Base-by-base conservation (phyloP, 2,888 invertebrate genomes). In the Crepidodera aurea region DNA sequence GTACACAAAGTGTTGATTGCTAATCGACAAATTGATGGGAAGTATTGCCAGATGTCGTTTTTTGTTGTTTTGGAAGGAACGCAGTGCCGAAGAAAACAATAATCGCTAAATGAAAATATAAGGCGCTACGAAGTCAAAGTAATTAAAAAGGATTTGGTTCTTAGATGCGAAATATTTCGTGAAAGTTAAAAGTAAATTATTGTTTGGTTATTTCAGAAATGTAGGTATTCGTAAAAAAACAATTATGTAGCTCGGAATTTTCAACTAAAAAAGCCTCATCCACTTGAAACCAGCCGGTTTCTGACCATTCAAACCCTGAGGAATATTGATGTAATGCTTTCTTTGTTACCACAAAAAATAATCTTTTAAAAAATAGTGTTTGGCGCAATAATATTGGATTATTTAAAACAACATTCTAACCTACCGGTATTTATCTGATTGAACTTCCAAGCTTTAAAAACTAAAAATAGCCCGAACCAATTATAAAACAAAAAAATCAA, bases 1-100 rank as follows among this genome's bases (percentile, higher is more conserved):
- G 70, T 68, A 72, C 69, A 71, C 71, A 72, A 69, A 64, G 67
- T 66, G 69, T 67, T 71, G 69, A 73, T 72, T 73, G 65, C 69
- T 72, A 71, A 72, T 71, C 70, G 67, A 63, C 53, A 62, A 70
- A 69, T 68, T 70, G 70, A 68, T 66, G 68, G 66, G 67, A 67
- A 66, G 58, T 48, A 55, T 60, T 65, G 69, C 67, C 69, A 69
- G 69, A 68, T 71, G 69, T 63, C 65, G 60, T 68, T 66, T 65
- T 66, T 62, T 71, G 61, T 65, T 62, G 48, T 62, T 63, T 56
- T 55, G 37, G 34, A 50, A 46, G 48, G 32, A 50, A 37, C 46
- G 46, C 54, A 22, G 18, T 46, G 51, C 48, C 46, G 48, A 7
- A 22, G 39, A 50, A 51, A 60, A 59, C 62, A 62, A 61, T 68